Conservation (phyloP, 2,888 invertebrate species). For the Serrognathus titanus region DNA sequence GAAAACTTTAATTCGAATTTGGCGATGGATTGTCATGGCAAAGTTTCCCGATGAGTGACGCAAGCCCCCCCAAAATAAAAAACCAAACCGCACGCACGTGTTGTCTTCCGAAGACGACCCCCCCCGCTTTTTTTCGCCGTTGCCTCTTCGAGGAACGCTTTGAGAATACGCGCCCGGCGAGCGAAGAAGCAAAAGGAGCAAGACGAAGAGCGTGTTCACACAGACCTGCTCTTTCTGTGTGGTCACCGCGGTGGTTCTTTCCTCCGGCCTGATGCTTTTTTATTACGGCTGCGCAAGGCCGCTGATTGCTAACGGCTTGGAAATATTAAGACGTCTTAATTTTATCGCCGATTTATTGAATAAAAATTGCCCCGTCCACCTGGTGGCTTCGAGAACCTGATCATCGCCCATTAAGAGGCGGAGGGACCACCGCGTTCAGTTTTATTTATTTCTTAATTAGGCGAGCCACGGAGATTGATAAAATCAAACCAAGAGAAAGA, state of each 20-base stretch:
- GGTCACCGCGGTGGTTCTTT: conserved; percentile 34
- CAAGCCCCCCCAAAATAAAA: too few relatives aligned
- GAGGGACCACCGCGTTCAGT: neutral
- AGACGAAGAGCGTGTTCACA: conserved; percentile 22
- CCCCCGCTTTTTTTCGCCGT: too few relatives aligned
- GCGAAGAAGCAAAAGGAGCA: conserved; percentile 15
- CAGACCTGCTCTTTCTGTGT: conserved; percentile 31
- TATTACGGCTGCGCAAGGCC: conserved; percentile 32
- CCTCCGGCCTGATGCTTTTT: conserved; percentile 27
- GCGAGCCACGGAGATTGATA: too few relatives aligned
- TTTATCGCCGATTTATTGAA: conserved; percentile 27
- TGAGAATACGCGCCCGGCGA: conserved; percentile 12
- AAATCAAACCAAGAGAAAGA: too few relatives aligned
- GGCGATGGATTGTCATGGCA: too few relatives aligned
- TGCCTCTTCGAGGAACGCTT: neutral
- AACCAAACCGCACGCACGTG: too few relatives aligned
- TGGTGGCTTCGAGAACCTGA: conserved; percentile 4
- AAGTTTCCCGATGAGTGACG: too few relatives aligned
- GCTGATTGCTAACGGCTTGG: conserved; percentile 31
- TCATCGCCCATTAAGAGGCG: conserved; percentile 1
- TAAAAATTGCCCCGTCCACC: conserved; percentile 24
- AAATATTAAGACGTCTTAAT: conserved; percentile 26
- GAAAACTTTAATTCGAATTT: too few relatives aligned
- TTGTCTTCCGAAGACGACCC: too few relatives aligned
- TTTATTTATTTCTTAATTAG: too few relatives aligned